Evolutionary conservation across 35 echinoderm and acorn worm species (phyloP).

Genomic region (Ptychodera flava): DNA sequence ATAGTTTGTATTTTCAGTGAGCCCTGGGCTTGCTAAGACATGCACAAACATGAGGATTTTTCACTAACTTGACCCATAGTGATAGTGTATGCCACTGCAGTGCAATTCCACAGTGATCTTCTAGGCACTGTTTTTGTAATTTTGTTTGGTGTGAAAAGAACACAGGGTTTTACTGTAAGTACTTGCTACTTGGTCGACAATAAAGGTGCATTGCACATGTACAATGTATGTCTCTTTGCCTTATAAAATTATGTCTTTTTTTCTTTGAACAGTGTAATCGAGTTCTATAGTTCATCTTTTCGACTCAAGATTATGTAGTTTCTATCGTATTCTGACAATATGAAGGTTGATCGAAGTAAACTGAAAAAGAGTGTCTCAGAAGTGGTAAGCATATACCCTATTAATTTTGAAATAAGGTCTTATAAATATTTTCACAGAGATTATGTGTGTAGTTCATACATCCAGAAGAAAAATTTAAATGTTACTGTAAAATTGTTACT

Average conservation of each 20-base stretch:
- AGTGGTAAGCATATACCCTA: conserved; percentile 71
- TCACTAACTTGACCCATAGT: too few relatives aligned
- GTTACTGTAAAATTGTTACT: not conserved
- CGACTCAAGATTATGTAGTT: not conserved
- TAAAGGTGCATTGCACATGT: not conserved
- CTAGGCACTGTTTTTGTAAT: not conserved
- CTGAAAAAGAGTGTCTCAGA: conserved; percentile 94
- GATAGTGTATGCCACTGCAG: too few relatives aligned
- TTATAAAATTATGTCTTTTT: not conserved
- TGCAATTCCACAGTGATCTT: not conserved
- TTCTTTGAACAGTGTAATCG: not conserved
- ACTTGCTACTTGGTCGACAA: too few relatives aligned
- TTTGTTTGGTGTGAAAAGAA: too few relatives aligned
- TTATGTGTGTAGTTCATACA: not conserved
- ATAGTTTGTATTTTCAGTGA: too few relatives aligned
- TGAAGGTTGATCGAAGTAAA: conserved; percentile 98
- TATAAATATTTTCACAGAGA: not conserved
- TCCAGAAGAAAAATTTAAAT: not conserved
- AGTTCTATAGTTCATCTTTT: not conserved
- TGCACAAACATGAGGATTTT: too few relatives aligned
- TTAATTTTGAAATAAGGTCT: not conserved
- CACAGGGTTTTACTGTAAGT: too few relatives aligned
- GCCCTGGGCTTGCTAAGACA: too few relatives aligned
- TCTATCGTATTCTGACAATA: conserved; percentile 6
- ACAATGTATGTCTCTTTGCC: not conserved